phyloP scores from a whole-genome alignment of 2,888 invertebrate genomes.

The Himalopsyche japonica region DNA sequence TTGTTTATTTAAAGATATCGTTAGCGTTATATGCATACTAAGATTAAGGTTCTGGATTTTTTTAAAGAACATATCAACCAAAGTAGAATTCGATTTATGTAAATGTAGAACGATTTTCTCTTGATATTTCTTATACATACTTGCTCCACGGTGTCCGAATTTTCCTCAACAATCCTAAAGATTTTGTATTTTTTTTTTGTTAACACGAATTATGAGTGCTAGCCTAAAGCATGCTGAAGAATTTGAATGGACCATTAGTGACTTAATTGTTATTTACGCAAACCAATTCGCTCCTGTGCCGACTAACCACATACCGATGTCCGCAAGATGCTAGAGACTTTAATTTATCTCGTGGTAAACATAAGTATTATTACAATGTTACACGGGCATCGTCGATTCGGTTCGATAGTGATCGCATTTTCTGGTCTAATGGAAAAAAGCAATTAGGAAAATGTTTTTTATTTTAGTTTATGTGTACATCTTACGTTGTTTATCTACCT shows the following conservation, averaged over 20 bases:
- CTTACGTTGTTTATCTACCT: not conserved
- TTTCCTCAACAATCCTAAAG: too few species aligned
- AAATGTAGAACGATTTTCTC: too few species aligned
- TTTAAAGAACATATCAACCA: too few species aligned
- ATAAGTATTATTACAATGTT: not conserved
- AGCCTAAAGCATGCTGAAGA: too few species aligned
- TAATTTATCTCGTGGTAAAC: conserved; percentile 12
- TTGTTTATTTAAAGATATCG: too few species aligned
- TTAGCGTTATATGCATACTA: too few species aligned
- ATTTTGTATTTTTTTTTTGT: too few species aligned
- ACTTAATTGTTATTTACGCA: not conserved
- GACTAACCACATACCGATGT: conserved; percentile 14
- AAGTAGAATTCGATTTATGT: too few species aligned
- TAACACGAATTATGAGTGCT: too few species aligned
- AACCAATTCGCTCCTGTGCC: not conserved
- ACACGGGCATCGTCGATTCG: not conserved
- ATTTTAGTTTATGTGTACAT: not conserved
- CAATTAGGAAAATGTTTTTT: not conserved
- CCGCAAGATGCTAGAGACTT: conserved; percentile 9
- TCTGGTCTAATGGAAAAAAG: not conserved
- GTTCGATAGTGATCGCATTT: conserved; percentile 11
- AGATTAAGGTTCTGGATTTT: too few species aligned
- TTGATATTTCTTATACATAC: too few species aligned
- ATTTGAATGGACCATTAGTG: not conserved
- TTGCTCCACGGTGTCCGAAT: too few species aligned